Evolutionary conservation across 2,888 invertebrate species (phyloP).

Genomic region (Ptychoptera albimana): DNA sequence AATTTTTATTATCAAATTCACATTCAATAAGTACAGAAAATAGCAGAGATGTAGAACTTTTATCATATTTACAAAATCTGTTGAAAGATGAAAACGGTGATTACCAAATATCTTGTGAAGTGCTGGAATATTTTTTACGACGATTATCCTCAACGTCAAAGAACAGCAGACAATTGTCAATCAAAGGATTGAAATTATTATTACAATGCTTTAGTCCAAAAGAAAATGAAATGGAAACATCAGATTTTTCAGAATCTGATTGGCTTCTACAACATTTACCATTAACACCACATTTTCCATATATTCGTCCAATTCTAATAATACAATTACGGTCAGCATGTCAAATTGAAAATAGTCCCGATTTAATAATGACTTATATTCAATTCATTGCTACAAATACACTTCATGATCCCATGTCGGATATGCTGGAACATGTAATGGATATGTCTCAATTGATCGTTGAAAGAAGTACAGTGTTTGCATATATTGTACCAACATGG

Average conservation of each 20-base stretch:
- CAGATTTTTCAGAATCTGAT: conserved; percentile 27
- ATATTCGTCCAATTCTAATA: conserved; percentile 51
- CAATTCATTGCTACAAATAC: conserved; percentile 68
- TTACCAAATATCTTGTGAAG: conserved; percentile 56
- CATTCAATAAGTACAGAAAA: conserved; percentile 49
- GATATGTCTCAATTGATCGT: conserved; percentile 85
- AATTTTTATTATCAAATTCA: conserved; percentile 66
- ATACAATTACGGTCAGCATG: conserved; percentile 69
- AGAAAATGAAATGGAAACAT: conserved; percentile 16
- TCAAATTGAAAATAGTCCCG: conserved; percentile 78
- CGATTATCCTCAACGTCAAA: conserved; percentile 70
- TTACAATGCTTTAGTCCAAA: conserved; percentile 26
- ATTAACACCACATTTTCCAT: conserved; percentile 60
- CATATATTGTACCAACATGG: conserved; percentile 48
- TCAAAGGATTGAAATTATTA: conserved; percentile 50
- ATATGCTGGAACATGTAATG: conserved; percentile 50
- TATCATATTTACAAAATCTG: conserved; percentile 38
- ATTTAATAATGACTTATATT: conserved; percentile 58
- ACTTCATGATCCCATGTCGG: conserved; percentile 44
- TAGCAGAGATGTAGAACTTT: conserved; percentile 51
- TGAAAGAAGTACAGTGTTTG: conserved; percentile 74
- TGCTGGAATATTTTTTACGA: conserved; percentile 77
- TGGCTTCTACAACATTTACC: conserved; percentile 52
- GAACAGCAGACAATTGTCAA: conserved; percentile 60
- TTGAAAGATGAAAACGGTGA: conserved; percentile 35